Evolutionary conservation across 2,113 vertebrate genomes (phyloP), one percentile per base, ranked within the genome.

Genomic region (Lipophrys pholis): DNA sequence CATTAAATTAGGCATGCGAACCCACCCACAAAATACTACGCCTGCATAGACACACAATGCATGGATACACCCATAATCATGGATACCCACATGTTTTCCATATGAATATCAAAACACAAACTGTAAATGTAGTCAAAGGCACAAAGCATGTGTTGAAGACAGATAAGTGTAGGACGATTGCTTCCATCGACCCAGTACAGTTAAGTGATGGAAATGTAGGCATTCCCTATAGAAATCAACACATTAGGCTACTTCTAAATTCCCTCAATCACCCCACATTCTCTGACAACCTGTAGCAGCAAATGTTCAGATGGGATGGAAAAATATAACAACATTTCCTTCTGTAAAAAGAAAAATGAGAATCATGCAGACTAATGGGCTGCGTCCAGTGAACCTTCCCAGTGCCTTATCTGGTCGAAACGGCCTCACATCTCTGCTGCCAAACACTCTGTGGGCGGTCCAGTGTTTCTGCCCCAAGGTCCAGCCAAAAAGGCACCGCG

Each of bases 401-500:
- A 17, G 30, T 17, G 58, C 78, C 68, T 80, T 78, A 80, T 81
- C 76, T 42, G 7, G 21, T 52, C 65, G 56, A n/a, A 56, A 9
- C 7, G 69, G 50, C 83, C 70, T 88, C 52, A 69, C 70, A 57
- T 81, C 60, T 73, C 49, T 62, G 8, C 79, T 65, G 76, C 64
- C 68, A 84, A 83, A 83, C 57, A 76, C 67, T 64, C 50, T 78
- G 81, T 84, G 71, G 71, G 61, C 74, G 51, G 73, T 52, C 60
- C 75, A 40, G 49, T 48, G 55, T 69, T 85, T 76, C 52, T 56
- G 56, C 61, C 42, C 57, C 6, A 61, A 83, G 70, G 78, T 84
- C 36, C 73, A 75, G 73, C 69, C 66, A 58, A 56, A 53, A 70
- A 51, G 69, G 82, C 85, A 61, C 87, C 51, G 7, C 64, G 17